phyloP scores from a whole-genome alignment of 2,797 vertebrate species.

The Orestias chungarensis region DNA sequence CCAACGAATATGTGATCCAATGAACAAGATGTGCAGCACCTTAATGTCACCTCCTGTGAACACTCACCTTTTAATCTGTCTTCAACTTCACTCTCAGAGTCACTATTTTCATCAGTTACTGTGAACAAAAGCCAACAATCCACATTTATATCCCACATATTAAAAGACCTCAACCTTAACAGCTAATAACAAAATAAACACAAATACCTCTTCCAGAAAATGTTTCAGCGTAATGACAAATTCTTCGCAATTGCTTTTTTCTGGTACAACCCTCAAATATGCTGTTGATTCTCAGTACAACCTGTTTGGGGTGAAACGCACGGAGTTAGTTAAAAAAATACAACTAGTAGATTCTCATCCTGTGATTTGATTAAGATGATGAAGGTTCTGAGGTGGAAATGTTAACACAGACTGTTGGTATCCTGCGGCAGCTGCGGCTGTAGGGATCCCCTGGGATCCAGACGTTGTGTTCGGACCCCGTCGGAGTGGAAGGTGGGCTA shows the following conservation, averaged over 20 bases:
- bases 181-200: background rate
- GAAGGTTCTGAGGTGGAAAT: background rate
- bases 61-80: conserved; percentile 89
- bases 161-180: background rate
- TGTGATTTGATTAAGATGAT: background rate
- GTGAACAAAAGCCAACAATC: conserved; percentile 16
- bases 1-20: background rate
- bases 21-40: background rate
- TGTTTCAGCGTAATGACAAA: conserved; percentile 87
- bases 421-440: conserved; percentile 60
- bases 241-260: conserved; percentile 87
- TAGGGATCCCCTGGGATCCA: conserved; percentile 57
- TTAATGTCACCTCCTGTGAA: too few relatives aligned
- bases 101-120: conserved; percentile 92
- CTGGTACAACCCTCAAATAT: conserved; percentile 88
- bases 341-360: background rate
- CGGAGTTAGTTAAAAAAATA: conserved; percentile 4
- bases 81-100: conserved; percentile 90
- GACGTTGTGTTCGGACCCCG: conserved; percentile 24
- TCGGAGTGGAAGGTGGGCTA: conserved; percentile 75
- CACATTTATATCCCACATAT: background rate
- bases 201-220: conserved; percentile 87
- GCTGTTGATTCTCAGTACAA: conserved; percentile 87
- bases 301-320: conserved; percentile 30
- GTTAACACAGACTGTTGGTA: conserved; percentile 61